Conservation (phyloP, 2,113 vertebrate species). For the Atractosteus spatula region DNA sequence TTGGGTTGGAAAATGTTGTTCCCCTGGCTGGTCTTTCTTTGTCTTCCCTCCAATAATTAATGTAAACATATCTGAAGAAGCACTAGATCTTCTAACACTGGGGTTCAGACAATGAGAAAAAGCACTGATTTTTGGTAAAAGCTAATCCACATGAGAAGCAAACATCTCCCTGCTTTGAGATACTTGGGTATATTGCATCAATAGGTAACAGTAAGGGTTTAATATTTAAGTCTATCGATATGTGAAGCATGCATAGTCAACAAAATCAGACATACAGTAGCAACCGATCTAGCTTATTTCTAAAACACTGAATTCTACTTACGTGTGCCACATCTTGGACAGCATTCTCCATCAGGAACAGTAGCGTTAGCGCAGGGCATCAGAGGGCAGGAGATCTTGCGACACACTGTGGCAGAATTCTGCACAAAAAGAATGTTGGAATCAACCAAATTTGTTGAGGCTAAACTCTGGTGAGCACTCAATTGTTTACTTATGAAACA, state of each 20-base stretch:
- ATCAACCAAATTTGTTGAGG: conserved; percentile 31
- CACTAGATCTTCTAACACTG: too few relatives aligned
- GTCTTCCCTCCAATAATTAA: too few relatives aligned
- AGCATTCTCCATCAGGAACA: conserved; percentile 94
- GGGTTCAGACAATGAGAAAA: too few relatives aligned
- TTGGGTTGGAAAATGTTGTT: too few relatives aligned
- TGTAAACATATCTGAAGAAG: too few relatives aligned
- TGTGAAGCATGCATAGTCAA: too few relatives aligned
- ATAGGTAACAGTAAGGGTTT: neutral
- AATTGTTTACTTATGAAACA: conserved; percentile 9
- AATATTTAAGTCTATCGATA: neutral
- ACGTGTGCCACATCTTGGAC: conserved; percentile 88
- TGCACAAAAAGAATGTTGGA: conserved; percentile 46
- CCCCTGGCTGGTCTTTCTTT: too few relatives aligned
- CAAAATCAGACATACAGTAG: too few relatives aligned
- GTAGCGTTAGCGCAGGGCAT: conserved; percentile 92
- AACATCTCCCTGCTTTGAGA: too few relatives aligned
- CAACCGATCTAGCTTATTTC: neutral
- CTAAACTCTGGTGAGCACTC: conserved; percentile 2
- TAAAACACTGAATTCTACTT: conserved; percentile 50
- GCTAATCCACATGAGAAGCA: too few relatives aligned
- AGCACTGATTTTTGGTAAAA: too few relatives aligned
- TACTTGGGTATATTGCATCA: neutral
- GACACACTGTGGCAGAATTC: conserved; percentile 92
- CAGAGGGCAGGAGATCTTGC: conserved; percentile 91